Conservation (phyloP, 2,113 vertebrate genomes). For the Columba livia region DNA sequence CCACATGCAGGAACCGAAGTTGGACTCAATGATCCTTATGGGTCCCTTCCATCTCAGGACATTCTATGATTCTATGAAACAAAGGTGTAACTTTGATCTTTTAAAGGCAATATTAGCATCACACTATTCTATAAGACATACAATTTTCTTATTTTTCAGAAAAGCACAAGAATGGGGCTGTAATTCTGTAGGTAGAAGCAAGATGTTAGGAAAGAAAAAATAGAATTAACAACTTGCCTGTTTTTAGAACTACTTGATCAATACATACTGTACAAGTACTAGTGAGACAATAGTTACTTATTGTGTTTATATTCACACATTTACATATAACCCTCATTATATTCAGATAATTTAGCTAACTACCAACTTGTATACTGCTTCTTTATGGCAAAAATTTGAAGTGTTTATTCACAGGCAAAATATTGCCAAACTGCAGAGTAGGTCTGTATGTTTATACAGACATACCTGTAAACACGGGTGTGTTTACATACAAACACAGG, state of each 20-base stretch:
- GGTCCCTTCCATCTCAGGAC: no score
- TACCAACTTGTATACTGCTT: neutral
- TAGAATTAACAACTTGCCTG: neutral
- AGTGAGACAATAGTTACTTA: neutral
- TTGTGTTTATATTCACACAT: neutral
- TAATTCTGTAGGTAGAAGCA: neutral
- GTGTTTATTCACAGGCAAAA: neutral
- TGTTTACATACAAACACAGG: neutral
- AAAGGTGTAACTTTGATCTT: neutral
- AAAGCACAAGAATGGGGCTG: neutral
- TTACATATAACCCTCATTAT: neutral
- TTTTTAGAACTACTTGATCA: slow-evolving; percentile 42
- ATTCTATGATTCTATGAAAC: neutral
- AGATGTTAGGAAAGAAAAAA: slow-evolving; percentile 29
- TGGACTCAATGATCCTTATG: no score
- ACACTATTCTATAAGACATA: neutral
- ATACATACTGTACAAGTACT: slow-evolving; percentile 10
- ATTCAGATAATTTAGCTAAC: neutral
- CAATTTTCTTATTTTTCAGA: neutral
- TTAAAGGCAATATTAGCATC: neutral
- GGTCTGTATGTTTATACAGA: neutral
- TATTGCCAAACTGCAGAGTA: neutral
- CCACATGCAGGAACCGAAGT: no score
- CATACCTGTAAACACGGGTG: rapidly evolving
- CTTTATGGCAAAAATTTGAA: neutral